Evolutionary conservation across 2,113 vertebrate genomes (phyloP).

Genomic region (Tichodroma muraria): DNA sequence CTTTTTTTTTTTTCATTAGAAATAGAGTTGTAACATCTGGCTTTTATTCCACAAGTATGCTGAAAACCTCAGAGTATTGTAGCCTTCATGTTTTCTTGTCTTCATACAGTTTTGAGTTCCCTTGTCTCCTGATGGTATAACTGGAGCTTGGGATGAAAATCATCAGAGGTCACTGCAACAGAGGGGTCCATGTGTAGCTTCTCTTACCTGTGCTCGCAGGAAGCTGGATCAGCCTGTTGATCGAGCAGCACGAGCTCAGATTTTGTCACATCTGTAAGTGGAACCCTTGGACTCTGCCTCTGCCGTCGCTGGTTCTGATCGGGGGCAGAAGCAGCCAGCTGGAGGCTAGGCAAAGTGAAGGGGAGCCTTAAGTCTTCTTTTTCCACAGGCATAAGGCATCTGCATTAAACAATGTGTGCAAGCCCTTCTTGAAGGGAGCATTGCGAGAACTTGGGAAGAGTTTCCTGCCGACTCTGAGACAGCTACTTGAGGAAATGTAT

Average conservation of each 20-base stretch:
- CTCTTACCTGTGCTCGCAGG: background rate
- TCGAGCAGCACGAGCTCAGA: fast-evolving
- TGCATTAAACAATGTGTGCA: background rate
- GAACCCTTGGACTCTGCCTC: background rate
- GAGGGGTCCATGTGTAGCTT: background rate
- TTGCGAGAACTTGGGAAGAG: background rate
- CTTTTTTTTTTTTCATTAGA: background rate
- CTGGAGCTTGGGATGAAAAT: background rate
- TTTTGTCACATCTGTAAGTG: background rate
- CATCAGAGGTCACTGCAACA: background rate
- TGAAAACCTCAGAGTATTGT: background rate
- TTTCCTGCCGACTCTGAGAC: background rate
- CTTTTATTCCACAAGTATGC: background rate
- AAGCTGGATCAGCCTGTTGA: background rate
- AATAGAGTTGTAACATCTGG: background rate
- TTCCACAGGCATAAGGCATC: background rate
- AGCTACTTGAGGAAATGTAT: background rate
- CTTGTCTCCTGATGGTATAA: background rate
- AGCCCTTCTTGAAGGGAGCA: background rate
- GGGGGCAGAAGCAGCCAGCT: background rate
- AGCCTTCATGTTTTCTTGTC: background rate
- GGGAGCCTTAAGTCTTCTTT: background rate
- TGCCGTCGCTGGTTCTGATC: fast-evolving
- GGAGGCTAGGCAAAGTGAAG: background rate
- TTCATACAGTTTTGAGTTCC: background rate